Conservation (phyloP, 1,140 invertebrate species). For the Caligus rogercresseyi region DNA sequence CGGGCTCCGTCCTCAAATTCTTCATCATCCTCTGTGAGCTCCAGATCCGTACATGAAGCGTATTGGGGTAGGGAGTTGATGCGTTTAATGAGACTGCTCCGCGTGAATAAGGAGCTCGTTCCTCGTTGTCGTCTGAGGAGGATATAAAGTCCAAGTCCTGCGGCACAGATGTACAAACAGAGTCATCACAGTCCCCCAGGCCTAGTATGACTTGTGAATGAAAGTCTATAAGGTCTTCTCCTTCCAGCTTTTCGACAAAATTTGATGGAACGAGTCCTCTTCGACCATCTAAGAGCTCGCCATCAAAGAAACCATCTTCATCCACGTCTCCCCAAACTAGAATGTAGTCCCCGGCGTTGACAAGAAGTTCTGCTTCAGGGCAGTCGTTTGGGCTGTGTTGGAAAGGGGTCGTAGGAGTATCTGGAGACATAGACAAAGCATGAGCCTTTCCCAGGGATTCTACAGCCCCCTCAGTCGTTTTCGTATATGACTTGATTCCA, state of each 20-base stretch:
- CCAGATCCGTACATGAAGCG: constrained; percentile 19
- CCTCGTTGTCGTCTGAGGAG: constrained; percentile 36
- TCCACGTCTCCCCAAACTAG: constrained; percentile 76
- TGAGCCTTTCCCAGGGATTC: constrained; percentile 80
- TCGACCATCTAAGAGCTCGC: constrained; percentile 80
- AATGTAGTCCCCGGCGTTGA: constrained; percentile 85
- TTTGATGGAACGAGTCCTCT: constrained; percentile 87
- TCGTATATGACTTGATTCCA: background rate
- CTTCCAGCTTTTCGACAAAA: constrained; percentile 77
- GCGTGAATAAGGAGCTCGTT: constrained; percentile 22
- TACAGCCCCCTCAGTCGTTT: constrained; percentile 49
- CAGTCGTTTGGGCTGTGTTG: constrained; percentile 65
- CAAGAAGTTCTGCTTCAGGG: constrained; percentile 75
- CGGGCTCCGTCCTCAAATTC: background rate
- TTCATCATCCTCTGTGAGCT: constrained; percentile 17
- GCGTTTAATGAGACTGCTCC: background rate
- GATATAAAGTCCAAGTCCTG: constrained; percentile 38
- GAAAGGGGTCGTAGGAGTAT: constrained; percentile 71
- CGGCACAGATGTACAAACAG: constrained; percentile 41
- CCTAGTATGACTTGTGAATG: constrained; percentile 54
- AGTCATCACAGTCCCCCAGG: constrained; percentile 37
- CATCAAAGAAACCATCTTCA: constrained; percentile 81
- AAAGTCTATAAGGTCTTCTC: constrained; percentile 78
- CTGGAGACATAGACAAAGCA: constrained; percentile 78
- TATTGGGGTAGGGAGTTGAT: constrained; percentile 7